Base-by-base conservation (phyloP, 2,888 invertebrate species). In the Eupithecia subfuscata region DNA sequence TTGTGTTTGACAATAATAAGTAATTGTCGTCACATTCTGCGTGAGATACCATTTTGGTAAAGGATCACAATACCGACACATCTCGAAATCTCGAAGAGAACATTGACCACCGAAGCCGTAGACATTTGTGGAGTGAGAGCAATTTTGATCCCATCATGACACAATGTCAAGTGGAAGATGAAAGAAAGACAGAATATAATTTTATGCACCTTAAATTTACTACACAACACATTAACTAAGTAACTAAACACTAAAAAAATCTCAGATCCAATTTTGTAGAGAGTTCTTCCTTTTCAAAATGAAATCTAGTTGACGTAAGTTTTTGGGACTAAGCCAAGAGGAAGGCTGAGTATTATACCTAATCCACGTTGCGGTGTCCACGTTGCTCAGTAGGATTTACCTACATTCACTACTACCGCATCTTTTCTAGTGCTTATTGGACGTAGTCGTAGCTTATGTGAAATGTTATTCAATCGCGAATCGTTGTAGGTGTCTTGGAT, bases 311-410 rank as follows among this genome's bases (percentile, higher is more conserved):
- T 48, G 18, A 18, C 48, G 48, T 18, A 48, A 48, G 71, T 37
- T 70, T 37, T 71, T 75, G 74, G 71, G 34, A 75, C 25, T 37
- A 45, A 43, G 68, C 74, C 74, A 71, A 71, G 60, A 25, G 12
- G 45, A 45, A 45, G 45, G 14, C 56, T 56, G n/a, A 56, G n/a
- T 56, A 40, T 34, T 34, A 34, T 34, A 34, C 34, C 34, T 34
- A 34, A 34, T 34, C 34, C 34, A 34, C 34, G 34, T 34, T 34
- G 34, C 34, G 6, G 7, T 34, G 34, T 7, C 7, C 7, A 40
- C 40, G 40, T 65, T 40, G 14, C 37, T 14, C 40, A 22, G 52
- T 43, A 40, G 65, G 74, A 65, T 65, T 74, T 5, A 37, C 7
- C 37, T 65, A 16, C 45, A 73, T 64, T 63, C 30, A 30, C 30